Conservation (phyloP, 2,797 vertebrate genomes). For the Periparus ater region DNA sequence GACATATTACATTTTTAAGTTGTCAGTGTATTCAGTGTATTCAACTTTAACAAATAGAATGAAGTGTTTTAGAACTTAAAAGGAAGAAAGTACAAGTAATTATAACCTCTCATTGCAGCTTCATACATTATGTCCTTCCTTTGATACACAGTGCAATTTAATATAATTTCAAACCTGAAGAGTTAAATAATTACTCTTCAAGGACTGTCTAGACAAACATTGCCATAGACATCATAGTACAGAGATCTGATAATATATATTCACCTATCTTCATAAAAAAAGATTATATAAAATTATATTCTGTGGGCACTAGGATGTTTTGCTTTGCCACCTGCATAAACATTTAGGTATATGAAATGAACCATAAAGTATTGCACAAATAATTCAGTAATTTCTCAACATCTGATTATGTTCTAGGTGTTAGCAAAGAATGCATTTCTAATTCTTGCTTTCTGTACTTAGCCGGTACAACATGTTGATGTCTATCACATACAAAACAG, state of each 20-base stretch:
- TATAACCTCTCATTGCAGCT: not conserved
- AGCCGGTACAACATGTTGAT: not conserved
- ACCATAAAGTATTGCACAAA: not conserved
- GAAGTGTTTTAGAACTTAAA: constrained; percentile 13
- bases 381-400: not conserved
- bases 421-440: not conserved
- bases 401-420: constrained; percentile 3
- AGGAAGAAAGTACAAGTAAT: not conserved
- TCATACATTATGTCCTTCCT: not conserved
- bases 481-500: not conserved
- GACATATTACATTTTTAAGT: not conserved
- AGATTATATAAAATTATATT: not conserved
- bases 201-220: constrained; percentile 51
- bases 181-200: constrained; percentile 15
- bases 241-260: not conserved
- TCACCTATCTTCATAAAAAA: not conserved
- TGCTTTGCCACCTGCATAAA: not conserved
- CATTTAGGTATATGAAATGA: not conserved
- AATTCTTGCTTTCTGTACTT: not conserved
- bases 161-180: constrained; percentile 18
- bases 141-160: constrained; percentile 14
- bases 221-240: not conserved
- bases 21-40: not conserved
- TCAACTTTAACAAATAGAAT: not conserved
- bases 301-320: not conserved